Percentiles rank a stretch among this genome's conserved stretches.
phyloP scores from a whole-genome alignment of 2,113 vertebrate species.

The Aplodontia rufa region DNA sequence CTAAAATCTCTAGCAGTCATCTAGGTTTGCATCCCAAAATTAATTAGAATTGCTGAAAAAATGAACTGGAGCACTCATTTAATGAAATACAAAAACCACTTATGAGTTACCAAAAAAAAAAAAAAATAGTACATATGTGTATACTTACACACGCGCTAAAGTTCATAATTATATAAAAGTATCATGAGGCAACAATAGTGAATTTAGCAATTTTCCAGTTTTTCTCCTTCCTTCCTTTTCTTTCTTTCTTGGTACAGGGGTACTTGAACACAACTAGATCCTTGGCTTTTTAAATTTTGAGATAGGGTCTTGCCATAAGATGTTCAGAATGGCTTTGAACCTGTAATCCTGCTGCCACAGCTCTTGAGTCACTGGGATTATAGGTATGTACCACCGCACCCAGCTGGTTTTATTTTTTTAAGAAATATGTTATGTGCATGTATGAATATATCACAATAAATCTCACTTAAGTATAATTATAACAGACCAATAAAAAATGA shows the following conservation, averaged over 20 bases:
- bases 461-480: not conserved
- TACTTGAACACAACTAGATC: no score
- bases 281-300: no score
- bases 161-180: conserved; percentile 29
- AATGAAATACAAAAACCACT: conserved; percentile 25
- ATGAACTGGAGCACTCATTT: not conserved
- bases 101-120: not conserved
- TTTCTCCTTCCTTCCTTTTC: not conserved
- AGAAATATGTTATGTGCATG: not conserved
- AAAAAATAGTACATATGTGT: not conserved
- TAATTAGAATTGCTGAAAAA: conserved; percentile 36
- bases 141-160: not conserved
- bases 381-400: no score
- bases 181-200: not conserved
- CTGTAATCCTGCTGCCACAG: no score
- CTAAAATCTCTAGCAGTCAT: not conserved
- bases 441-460: not conserved
- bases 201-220: conserved; percentile 8
- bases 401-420: no score
- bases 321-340: no score
- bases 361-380: no score
- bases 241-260: no score
- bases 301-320: no score
- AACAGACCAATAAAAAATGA: not conserved
- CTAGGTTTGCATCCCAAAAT: not conserved